Evolutionary conservation across 2,113 vertebrate species (phyloP), one percentile per base, ranked within the genome.

Genomic region (Clarias macrocephalus): DNA sequence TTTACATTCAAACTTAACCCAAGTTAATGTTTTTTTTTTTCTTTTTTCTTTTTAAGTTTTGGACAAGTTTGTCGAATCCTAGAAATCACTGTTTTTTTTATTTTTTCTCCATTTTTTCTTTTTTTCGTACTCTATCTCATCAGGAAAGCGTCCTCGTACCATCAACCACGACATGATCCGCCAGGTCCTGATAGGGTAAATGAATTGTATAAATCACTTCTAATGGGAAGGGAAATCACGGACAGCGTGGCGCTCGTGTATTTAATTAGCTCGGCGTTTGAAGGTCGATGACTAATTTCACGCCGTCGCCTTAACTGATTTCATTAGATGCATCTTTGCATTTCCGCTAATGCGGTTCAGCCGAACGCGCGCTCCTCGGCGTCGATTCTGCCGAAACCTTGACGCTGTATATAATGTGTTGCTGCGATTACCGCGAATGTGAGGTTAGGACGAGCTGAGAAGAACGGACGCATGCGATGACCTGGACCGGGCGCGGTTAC

Each of bases 241-340:
- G 18, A 11, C 28, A 66, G 59, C 21, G 21, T 62, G 77, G 23
- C 5, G 21, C 73, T 33, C n/a, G 56, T 73, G 87, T 83, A 77
- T 88, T 57, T 88, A 83, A 89, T 89, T 77, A 88, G 73, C 80
- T 77, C 48, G 48, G 68, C 19, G 25, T 83, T 80, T 88, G 73
- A 88, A 89, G 84, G 86, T 85, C 84, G 83, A 73, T 75, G 80
- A 83, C 72, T 89, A 86, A 86, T 88, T 89, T 86, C 30, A 86
- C 85, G 73, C 30, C 10, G 48, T 33, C 30, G 18, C 85, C 62
- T 77, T 89, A 85, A 85, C 83, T 88, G 81, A 85, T 88, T 84
- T 87, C 85, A 84, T 88, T 84, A 77, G 75, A 65, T 76, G 72
- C 30, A 54, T 84, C 80, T 84, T 86, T 81, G 87, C 70, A 56